Evolutionary conservation across 2,888 invertebrate genomes (phyloP).

Genomic region (Cheilosia vulpina): DNA sequence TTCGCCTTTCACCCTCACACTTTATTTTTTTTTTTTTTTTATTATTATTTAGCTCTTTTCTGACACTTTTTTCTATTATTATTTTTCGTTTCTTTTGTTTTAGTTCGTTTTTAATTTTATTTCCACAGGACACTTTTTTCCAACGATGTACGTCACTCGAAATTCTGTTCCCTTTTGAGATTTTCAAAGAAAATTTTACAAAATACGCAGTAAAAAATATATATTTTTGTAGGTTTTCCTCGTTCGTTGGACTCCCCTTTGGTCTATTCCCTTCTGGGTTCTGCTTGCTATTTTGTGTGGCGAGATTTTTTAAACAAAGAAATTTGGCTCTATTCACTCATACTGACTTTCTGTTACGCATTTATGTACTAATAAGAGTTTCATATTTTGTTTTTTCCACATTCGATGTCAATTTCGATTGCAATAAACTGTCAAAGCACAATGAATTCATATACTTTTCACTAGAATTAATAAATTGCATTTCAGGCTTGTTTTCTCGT

Average conservation of each 20-base stretch:
- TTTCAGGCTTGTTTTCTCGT: constrained; percentile 42
- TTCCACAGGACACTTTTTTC: constrained; percentile 14
- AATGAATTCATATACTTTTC: constrained; percentile 46
- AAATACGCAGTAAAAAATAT: constrained; percentile 71
- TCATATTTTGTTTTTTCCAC: constrained; percentile 55
- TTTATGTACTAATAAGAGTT: constrained; percentile 41
- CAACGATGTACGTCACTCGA: constrained; percentile 1
- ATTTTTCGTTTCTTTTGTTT: constrained; percentile 41
- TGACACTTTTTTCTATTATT: constrained; percentile 54
- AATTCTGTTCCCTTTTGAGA: constrained; percentile 9
- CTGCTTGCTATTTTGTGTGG: constrained; percentile 45
- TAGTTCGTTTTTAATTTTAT: background rate
- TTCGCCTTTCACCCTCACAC: constrained; percentile 56
- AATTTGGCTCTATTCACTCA: constrained; percentile 68
- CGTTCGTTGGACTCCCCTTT: constrained; percentile 11
- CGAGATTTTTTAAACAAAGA: constrained; percentile 61
- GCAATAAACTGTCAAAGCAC: constrained; percentile 34
- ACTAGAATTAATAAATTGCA: constrained; percentile 60
- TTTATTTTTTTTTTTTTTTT: constrained; percentile 27
- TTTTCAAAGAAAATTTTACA: constrained; percentile 44
- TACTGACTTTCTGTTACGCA: constrained; percentile 72
- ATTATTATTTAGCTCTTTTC: constrained; percentile 7
- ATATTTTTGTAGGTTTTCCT: constrained; percentile 46
- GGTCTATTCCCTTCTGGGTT: constrained; percentile 25
- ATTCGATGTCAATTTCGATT: constrained; percentile 35